A percentile compares a stretch with the other conserved stretches of the same genome.
Evolutionary conservation across 2,113 vertebrate species (phyloP).

Genomic region (Epinephelus lanceolatus): DNA sequence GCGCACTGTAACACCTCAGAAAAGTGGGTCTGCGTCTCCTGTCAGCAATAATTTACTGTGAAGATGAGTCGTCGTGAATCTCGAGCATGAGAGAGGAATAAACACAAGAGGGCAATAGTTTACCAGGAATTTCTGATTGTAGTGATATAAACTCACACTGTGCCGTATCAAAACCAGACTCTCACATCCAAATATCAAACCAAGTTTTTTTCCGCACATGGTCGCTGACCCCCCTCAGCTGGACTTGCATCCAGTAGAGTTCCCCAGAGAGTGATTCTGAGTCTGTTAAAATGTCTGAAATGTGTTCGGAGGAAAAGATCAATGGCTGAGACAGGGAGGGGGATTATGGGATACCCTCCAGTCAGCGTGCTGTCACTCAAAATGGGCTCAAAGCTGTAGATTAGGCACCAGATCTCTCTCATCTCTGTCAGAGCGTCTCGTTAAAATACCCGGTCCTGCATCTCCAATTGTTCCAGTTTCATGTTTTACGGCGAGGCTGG

Average conservation of each 20-base stretch:
- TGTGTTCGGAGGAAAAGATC: slow-evolving; percentile 58
- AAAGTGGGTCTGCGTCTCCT: slow-evolving; percentile 41
- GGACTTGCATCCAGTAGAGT: slow-evolving; percentile 24
- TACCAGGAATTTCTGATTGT: slow-evolving; percentile 72
- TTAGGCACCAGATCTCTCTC: slow-evolving; percentile 41
- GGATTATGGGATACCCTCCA: slow-evolving; percentile 65
- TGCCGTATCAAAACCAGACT: slow-evolving; percentile 57
- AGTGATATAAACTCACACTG: slow-evolving; percentile 35
- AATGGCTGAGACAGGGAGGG: slow-evolving; percentile 32
- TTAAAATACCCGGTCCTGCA: slow-evolving; percentile 58
- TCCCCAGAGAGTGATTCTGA: slow-evolving; percentile 50
- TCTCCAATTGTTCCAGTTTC: slow-evolving; percentile 54
- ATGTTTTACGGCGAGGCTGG: slow-evolving; percentile 47
- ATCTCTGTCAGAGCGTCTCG: slow-evolving; percentile 55
- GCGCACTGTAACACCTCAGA: slow-evolving; percentile 60
- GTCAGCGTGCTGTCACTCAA: slow-evolving; percentile 62
- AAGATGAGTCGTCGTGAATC: slow-evolving; percentile 51
- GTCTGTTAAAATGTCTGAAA: slow-evolving; percentile 58
- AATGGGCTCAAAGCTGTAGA: slow-evolving; percentile 49
- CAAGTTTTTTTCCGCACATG: slow-evolving; percentile 25
- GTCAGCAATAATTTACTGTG: slow-evolving; percentile 47
- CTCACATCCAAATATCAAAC: slow-evolving; percentile 31
- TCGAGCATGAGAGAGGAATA: slow-evolving; percentile 60
- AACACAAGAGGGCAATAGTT: slow-evolving; percentile 86
- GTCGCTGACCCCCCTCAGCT: slow-evolving; percentile 21